A percentile compares a stretch with the other conserved stretches of the same genome.
Conservation (phyloP, 2,797 vertebrate species). For the Mus caroli region DNA sequence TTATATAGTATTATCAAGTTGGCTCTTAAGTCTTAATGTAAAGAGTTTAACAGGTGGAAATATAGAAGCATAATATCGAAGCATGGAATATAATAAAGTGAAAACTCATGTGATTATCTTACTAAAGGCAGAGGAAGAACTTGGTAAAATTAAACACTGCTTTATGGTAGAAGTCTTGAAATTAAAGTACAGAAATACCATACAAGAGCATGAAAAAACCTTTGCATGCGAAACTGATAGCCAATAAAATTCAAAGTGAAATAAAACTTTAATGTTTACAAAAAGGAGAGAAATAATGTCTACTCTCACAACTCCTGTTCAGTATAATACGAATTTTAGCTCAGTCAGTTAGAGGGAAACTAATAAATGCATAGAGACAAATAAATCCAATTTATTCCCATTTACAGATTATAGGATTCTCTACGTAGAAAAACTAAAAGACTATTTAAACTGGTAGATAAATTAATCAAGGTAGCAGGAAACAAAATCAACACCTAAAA, state of each 20-base stretch:
- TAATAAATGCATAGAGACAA: not conserved
- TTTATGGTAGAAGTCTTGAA: not conserved
- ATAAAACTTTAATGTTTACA: not conserved
- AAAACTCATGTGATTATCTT: not conserved
- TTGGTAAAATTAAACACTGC: not conserved
- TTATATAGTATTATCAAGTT: not conserved
- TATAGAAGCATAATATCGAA: not conserved
- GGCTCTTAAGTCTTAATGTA: not conserved
- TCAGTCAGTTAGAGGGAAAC: no score
- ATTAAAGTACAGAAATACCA: not conserved
- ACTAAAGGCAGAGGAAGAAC: not conserved
- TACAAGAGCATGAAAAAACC: not conserved
- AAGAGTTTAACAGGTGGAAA: not conserved
- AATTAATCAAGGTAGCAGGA: not conserved
- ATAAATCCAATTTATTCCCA: not conserved
- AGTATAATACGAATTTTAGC: not conserved
- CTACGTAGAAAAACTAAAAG: not conserved
- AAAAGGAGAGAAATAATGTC: not conserved
- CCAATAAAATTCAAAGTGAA: not conserved
- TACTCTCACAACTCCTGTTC: not conserved
- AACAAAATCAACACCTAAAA: not conserved
- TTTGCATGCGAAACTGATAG: not conserved
- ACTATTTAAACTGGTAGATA: not conserved
- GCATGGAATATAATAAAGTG: not conserved
- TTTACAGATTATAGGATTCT: not conserved